Base-by-base conservation (phyloP, 92 coral and sea anemone genomes). In the Epizoanthus fatuus region DNA sequence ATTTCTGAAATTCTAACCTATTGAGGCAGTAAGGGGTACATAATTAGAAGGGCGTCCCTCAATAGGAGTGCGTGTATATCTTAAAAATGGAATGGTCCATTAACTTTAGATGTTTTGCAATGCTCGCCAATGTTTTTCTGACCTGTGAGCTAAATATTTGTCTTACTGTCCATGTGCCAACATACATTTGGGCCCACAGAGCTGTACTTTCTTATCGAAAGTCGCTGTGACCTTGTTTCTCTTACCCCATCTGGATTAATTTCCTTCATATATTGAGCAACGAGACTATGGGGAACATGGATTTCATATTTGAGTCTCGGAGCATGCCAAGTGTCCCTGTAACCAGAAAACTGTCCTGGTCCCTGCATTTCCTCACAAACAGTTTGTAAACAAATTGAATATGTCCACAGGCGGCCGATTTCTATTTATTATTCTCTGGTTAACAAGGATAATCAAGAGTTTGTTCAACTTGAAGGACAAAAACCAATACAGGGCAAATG, bases 261-360 rank as follows among this genome's bases (percentile, higher is more conserved):
- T 75, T 88, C 88, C 68, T 45, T 68, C 86, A 84, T 84, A 8
- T 65, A 66, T 42, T 69, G 67, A 45, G 92, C 89, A 56, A 57
- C 84, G 56, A 75, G 44, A 51, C 68, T 52, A 32, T 74, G 86
- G 39, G 89, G 89, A 25, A 70, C 92, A 77, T 89, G 81, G 40
- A 77, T 69, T 11, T 60, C 69, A 68, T 77, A 89, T 25, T 63
- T 49, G 64, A 59, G 76, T 57, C 89, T 71, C 57, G 77, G 16
- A 55, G 89, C 81, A 51, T 89, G 86, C 92, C 88, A 88, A 59
- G 83, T 76, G 69, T 80, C 57, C n/a, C 86, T 69, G 86, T 84
- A 83, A 11, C 88, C 88, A 63, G 81, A 75, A 40, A 76, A 51
- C 58, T 71, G 51, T 58, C 85, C 81, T 60, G 88, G 84, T 49